Evolutionary conservation across 2,797 vertebrate species (phyloP).

Genomic region (Valencia hispanica): DNA sequence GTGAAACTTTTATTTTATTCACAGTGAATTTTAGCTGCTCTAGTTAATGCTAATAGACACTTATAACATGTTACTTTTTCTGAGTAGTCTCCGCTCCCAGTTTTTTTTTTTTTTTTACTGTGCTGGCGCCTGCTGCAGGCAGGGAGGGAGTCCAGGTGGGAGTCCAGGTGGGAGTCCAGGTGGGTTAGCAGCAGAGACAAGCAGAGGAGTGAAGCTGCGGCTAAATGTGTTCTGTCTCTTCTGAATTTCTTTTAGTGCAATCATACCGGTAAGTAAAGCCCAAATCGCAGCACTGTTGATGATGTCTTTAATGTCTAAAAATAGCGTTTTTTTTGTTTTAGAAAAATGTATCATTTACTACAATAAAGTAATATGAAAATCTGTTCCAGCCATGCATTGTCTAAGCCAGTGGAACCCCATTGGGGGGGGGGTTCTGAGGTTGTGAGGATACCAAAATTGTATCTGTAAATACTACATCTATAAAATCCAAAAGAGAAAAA

Average conservation of each 20-base stretch:
- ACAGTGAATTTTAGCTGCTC: background rate
- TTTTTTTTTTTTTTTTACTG: background rate
- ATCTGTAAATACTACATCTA: too few species aligned
- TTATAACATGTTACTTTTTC: background rate
- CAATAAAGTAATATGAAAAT: background rate
- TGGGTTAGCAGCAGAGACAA: background rate
- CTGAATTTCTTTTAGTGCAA: background rate
- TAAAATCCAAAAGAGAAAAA: too few species aligned
- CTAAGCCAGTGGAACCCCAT: too few species aligned
- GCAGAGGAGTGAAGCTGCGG: background rate
- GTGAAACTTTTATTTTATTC: background rate
- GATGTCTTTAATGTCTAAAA: background rate
- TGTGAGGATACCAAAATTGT: too few species aligned
- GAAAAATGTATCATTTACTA: background rate
- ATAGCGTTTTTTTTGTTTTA: too few species aligned
- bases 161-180: too few species aligned
- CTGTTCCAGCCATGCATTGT: background rate
- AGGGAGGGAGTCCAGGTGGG: background rate
- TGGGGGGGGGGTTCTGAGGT: too few species aligned
- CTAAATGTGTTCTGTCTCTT: background rate
- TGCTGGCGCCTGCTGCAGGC: background rate
- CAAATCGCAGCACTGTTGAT: background rate
- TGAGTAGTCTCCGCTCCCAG: background rate
- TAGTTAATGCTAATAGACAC: background rate
- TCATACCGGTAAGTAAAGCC: background rate